Conservation (phyloP, 2,797 vertebrate species). For the Eleutherodactylus coqui region DNA sequence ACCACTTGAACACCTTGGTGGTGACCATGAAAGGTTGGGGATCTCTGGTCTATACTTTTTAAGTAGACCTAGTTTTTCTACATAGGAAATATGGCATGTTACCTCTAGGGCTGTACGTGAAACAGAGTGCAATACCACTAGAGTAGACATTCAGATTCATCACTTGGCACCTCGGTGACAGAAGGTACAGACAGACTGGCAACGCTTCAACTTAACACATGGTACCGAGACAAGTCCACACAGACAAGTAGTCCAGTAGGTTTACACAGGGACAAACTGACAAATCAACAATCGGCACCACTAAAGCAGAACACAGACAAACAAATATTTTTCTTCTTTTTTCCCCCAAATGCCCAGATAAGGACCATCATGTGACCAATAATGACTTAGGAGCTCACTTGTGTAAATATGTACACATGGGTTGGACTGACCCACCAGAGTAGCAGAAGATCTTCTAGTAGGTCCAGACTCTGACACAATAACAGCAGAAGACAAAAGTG, state of each 20-base stretch:
- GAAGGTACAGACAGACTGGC: slow-evolving; percentile 1
- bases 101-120: slow-evolving; percentile 6
- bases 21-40: slow-evolving; percentile 12
- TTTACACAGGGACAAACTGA: slow-evolving; percentile 7
- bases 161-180: slow-evolving; percentile 36
- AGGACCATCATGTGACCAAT: slow-evolving; percentile 8
- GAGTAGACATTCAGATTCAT: slow-evolving; percentile 21
- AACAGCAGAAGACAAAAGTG: neutral
- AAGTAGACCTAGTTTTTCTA: slow-evolving; percentile 7
- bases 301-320: slow-evolving; percentile 11
- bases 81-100: neutral
- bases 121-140: slow-evolving; percentile 17
- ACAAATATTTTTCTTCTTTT: slow-evolving; percentile 1
- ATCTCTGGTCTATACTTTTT: slow-evolving; percentile 1
- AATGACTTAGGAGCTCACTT: neutral
- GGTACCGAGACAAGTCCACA: slow-evolving; percentile 4
- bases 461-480: neutral
- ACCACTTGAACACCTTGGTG: neutral
- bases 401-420: neutral
- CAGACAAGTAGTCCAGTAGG: neutral
- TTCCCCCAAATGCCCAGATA: neutral
- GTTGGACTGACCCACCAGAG: neutral
- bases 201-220: neutral
- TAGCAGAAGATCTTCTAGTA: neutral
- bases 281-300: slow-evolving; percentile 32